These are phyloP conservation scores for Psittacula cyanocephala DNA, from an alignment of 2,113 vertebrate species.

Conservation along the genomic window DNA sequence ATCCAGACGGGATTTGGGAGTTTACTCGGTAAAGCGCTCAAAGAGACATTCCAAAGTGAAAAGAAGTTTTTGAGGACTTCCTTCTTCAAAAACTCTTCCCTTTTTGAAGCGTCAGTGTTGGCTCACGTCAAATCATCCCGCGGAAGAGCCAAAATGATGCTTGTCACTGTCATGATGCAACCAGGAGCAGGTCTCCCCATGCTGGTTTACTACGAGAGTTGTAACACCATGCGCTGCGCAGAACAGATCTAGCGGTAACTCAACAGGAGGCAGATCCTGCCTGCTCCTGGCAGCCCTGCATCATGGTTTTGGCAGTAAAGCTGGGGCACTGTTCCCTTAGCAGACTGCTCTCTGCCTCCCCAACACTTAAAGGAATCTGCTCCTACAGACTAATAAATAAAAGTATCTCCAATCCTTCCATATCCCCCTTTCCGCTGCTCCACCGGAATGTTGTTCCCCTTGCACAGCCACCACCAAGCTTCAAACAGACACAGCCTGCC, in stretches of 20 bases:
- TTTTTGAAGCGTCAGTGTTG: neutral
- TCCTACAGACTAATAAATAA: neutral
- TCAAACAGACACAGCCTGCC: neutral
- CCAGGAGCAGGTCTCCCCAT: neutral
- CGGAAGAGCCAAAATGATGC: neutral
- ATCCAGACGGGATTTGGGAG: neutral
- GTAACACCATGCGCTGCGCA: neutral
- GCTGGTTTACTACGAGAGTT: neutral
- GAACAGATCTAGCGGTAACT: neutral
- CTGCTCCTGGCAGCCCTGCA: neutral
- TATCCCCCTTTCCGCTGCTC: neutral
- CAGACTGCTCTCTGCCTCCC: neutral
- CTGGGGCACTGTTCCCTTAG: neutral
- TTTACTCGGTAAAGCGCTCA: neutral
- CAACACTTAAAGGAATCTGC: neutral
- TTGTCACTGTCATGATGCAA: neutral
- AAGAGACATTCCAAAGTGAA: neutral
- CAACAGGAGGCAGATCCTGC: neutral
- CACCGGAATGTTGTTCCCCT: neutral
- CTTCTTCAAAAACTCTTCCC: neutral
- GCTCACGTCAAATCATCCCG: neutral
- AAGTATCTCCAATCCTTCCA: neutral
- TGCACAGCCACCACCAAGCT: neutral
- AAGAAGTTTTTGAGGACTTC: neutral
- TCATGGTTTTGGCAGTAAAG: neutral